Evolutionary conservation across 2,888 invertebrate species (phyloP).

Genomic region (Eustalomyia histrio): DNA sequence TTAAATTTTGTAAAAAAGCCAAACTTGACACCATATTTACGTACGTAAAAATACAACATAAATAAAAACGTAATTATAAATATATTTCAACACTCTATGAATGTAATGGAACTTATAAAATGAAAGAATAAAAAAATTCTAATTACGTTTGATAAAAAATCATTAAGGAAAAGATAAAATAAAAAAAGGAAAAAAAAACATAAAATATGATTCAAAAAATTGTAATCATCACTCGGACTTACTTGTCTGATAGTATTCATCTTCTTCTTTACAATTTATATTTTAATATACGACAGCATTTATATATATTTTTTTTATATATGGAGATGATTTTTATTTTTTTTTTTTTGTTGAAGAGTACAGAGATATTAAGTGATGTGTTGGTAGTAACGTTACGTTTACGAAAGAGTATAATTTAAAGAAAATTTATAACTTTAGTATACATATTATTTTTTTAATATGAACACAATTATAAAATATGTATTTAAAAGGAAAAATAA

Average conservation of each 20-base stretch:
- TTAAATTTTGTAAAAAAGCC: conserved; percentile 34
- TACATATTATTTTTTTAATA: conserved; percentile 26
- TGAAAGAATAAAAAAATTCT: conserved; percentile 30
- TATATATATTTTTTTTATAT: conserved; percentile 62
- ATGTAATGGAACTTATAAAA: conserved; percentile 55
- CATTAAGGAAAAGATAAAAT: conserved; percentile 32
- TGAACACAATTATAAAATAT: conserved; percentile 37
- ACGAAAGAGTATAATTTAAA: conserved; percentile 61
- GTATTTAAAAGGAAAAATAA: background rate
- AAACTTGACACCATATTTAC: conserved; percentile 63
- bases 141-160: conserved; percentile 40
- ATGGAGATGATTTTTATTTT: conserved; percentile 58
- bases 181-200: conserved; percentile 22
- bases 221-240: conserved; percentile 79
- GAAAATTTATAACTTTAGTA: conserved; percentile 55
- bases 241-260: conserved; percentile 84
- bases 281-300: conserved; percentile 58
- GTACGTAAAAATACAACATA: conserved; percentile 31
- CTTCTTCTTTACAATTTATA: conserved; percentile 80
- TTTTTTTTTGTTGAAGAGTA: conserved; percentile 47
- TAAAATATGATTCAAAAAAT: background rate
- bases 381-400: conserved; percentile 33
- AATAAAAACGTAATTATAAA: conserved; percentile 23
- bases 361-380: conserved; percentile 49
- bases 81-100: conserved; percentile 56